Evolutionary conservation across 1,140 invertebrate genomes (phyloP).

Genomic region (Epicauta chinensis): DNA sequence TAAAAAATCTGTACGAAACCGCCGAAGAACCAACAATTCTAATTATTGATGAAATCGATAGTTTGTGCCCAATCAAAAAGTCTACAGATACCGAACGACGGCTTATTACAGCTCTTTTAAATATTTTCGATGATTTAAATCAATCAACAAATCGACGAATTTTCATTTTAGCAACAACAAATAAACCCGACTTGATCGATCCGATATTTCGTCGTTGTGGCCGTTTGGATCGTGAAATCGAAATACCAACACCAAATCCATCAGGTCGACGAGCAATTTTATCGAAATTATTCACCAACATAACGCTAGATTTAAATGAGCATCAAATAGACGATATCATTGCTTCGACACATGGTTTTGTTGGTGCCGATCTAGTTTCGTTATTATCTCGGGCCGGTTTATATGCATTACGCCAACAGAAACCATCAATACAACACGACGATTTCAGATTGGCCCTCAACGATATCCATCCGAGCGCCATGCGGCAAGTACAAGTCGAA

Average conservation of each 20-base stretch:
- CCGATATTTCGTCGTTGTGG: slow-evolving; percentile 66
- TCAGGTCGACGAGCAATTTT: slow-evolving; percentile 62
- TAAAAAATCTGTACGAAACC: slow-evolving; percentile 61
- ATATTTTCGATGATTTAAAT: slow-evolving; percentile 63
- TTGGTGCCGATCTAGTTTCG: slow-evolving; percentile 76
- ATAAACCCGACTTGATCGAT: slow-evolving; percentile 65
- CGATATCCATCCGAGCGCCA: slow-evolving; percentile 76
- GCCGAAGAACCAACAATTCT: slow-evolving; percentile 65
- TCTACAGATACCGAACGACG: slow-evolving; percentile 68
- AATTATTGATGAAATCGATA: slow-evolving; percentile 74
- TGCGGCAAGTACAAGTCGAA: slow-evolving; percentile 77
- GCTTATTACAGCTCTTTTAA: slow-evolving; percentile 59
- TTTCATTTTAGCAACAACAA: slow-evolving; percentile 69
- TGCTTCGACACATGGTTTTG: slow-evolving; percentile 75
- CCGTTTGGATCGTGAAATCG: slow-evolving; percentile 78
- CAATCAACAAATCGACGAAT: slow-evolving; percentile 45
- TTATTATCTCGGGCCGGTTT: slow-evolving; percentile 66
- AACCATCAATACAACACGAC: slow-evolving; percentile 33
- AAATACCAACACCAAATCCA: slow-evolving; percentile 72
- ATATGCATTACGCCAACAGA: slow-evolving; percentile 43
- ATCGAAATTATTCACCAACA: slow-evolving; percentile 50
- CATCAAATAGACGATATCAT: slow-evolving; percentile 58
- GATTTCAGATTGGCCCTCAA: slow-evolving; percentile 62
- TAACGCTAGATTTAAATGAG: slow-evolving; percentile 50
- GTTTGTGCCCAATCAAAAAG: slow-evolving; percentile 57